Percentiles rank a stretch among this genome's conserved stretches.
These are phyloP conservation scores for Carassius carassius DNA, from an alignment of 2,113 vertebrate species.

Conservation along the genomic window DNA sequence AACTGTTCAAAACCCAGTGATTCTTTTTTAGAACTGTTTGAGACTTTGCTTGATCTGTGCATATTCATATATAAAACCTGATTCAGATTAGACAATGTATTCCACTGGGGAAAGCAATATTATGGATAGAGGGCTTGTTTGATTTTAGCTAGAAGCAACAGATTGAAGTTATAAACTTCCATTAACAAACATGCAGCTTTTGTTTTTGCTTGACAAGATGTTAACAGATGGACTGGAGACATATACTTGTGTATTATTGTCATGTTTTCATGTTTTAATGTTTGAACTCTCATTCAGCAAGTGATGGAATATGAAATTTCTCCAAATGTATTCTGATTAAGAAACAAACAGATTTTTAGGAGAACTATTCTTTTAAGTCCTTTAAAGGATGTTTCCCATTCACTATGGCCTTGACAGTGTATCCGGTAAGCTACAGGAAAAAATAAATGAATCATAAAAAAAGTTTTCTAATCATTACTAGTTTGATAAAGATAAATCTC, in stretches of 20 bases:
- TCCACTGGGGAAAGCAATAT: not conserved
- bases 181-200: no score
- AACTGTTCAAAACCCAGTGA: not conserved
- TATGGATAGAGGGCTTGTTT: not conserved
- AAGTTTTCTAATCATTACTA: not conserved
- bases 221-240: no score
- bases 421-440: not conserved
- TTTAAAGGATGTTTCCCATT: not conserved
- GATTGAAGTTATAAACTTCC: no score
- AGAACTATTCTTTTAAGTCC: no score
- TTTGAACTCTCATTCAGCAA: no score
- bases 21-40: no score
- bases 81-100: not conserved
- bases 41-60: not conserved
- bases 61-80: not conserved
- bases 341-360: no score
- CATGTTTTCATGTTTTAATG: no score
- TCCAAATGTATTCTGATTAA: no score
- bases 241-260: no score
- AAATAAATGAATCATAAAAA: not conserved
- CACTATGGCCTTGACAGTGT: not conserved
- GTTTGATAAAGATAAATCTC: conserved; percentile 19
- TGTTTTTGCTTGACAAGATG: no score
- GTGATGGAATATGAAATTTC: no score
- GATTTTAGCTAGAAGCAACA: not conserved